A percentile compares a stretch with the other conserved stretches of the same genome.
phyloP scores from a whole-genome alignment of 2,113 vertebrate genomes.

The Muscicapa adusta region DNA sequence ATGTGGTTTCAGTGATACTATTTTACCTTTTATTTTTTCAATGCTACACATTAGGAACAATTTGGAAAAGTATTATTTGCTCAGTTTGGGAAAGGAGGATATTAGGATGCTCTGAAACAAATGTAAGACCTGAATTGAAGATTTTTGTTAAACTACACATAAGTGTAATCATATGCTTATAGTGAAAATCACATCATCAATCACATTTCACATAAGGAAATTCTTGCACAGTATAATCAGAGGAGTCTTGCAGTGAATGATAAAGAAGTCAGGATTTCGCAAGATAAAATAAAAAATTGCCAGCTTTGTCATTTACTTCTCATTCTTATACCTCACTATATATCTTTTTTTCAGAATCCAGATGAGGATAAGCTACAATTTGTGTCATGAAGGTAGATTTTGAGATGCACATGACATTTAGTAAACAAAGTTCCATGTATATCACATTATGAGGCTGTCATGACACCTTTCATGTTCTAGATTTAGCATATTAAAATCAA shows the following conservation, averaged over 20 bases:
- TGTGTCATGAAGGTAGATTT: background rate
- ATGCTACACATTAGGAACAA: background rate
- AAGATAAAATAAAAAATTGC: background rate
- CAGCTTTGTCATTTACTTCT: background rate
- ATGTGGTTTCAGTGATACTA: background rate
- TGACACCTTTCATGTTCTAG: background rate
- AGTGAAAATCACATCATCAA: background rate
- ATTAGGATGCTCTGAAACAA: background rate
- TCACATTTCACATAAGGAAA: background rate
- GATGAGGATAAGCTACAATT: background rate
- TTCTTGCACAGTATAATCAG: background rate
- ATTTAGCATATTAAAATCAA: background rate
- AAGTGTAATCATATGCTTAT: background rate
- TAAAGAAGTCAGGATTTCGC: background rate
- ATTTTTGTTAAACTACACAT: background rate
- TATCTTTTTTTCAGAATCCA: background rate
- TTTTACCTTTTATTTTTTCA: background rate
- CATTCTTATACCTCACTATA: background rate
- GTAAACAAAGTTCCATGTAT: background rate
- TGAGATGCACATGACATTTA: background rate
- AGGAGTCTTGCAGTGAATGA: background rate
- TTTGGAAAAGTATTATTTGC: background rate
- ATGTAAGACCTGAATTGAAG: background rate
- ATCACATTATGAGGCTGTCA: background rate
- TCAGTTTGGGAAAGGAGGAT: background rate